phyloP scores from a whole-genome alignment of 2,797 vertebrate species.

The Microtus californicus region DNA sequence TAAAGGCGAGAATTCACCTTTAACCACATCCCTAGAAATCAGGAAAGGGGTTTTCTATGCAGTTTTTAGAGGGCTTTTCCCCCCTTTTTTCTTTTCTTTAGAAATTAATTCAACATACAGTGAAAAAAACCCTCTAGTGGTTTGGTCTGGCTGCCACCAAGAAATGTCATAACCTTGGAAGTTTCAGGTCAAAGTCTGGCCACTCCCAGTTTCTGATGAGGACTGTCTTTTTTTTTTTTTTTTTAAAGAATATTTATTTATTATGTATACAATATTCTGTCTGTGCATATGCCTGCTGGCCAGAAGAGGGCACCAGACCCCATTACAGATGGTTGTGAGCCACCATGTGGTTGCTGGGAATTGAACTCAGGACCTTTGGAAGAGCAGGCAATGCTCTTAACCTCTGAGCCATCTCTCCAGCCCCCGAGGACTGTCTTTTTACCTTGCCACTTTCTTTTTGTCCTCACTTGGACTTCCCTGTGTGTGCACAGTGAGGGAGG shows the following conservation, averaged over 20 bases:
- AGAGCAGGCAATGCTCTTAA: no score
- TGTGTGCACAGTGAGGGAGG: neutral
- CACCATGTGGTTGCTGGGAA: no score
- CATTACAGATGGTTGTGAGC: no score
- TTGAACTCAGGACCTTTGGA: no score
- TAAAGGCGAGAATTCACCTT: neutral
- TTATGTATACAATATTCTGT: no score
- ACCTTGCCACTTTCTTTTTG: neutral
- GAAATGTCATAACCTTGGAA: neutral
- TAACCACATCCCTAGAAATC: neutral
- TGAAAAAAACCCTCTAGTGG: conserved; percentile 33
- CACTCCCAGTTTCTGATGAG: neutral
- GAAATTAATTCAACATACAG: conserved; percentile 22
- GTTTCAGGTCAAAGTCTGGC: neutral
- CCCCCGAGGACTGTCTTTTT: neutral
- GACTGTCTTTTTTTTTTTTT: neutral
- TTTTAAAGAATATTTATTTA: no score
- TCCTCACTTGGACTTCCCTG: neutral
- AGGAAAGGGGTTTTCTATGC: neutral
- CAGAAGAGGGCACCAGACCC: no score
- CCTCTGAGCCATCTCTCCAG: no score
- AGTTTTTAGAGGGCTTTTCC: conserved; percentile 53
- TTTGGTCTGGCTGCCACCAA: conserved; percentile 6
- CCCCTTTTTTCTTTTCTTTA: neutral
- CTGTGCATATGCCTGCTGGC: no score